These are phyloP conservation scores for Notospermus geniculatus DNA, from an alignment of 1,140 invertebrate species.

Conservation along the genomic window DNA sequence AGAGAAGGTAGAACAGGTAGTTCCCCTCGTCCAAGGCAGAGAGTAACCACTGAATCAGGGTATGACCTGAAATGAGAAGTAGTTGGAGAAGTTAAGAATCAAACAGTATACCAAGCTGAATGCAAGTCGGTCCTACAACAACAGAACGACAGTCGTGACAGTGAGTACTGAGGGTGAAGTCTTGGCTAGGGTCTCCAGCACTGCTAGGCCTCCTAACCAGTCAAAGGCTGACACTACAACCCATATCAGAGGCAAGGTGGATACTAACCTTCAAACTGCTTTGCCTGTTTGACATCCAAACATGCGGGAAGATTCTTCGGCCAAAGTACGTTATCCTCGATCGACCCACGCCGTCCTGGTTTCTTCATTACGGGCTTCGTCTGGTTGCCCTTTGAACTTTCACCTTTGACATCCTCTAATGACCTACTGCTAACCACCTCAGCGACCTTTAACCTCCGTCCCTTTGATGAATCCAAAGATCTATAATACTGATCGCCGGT, in stretches of 20 bases:
- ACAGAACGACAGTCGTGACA: too few relatives aligned
- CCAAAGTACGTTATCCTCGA: slow-evolving; percentile 64
- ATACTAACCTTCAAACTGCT: slow-evolving; percentile 83
- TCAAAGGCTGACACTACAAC: too few relatives aligned
- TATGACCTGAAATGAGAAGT: slow-evolving; percentile 68
- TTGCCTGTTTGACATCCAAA: slow-evolving; percentile 76
- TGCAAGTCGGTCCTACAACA: too few relatives aligned
- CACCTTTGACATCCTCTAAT: slow-evolving; percentile 8
- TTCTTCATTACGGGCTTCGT: background rate
- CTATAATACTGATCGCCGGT: slow-evolving; percentile 1
- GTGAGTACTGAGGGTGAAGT: too few relatives aligned
- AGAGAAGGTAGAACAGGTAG: slow-evolving; percentile 64
- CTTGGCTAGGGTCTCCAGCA: too few relatives aligned
- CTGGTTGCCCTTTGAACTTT: background rate
- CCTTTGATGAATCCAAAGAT: background rate
- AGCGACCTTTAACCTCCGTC: background rate
- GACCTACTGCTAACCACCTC: slow-evolving; percentile 8
- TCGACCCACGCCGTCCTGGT: slow-evolving; percentile 11
- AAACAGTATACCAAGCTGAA: too few relatives aligned
- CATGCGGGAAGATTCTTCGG: slow-evolving; percentile 79
- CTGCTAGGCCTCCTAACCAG: too few relatives aligned
- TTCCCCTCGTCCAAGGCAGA: slow-evolving; percentile 71
- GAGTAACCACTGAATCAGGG: slow-evolving; percentile 84
- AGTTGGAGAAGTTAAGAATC: slow-evolving; percentile 6
- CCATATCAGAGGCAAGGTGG: background rate